These are phyloP conservation scores for Brachylomia viminalis DNA, from an alignment of 2,888 invertebrate genomes.

Conservation along the genomic window DNA sequence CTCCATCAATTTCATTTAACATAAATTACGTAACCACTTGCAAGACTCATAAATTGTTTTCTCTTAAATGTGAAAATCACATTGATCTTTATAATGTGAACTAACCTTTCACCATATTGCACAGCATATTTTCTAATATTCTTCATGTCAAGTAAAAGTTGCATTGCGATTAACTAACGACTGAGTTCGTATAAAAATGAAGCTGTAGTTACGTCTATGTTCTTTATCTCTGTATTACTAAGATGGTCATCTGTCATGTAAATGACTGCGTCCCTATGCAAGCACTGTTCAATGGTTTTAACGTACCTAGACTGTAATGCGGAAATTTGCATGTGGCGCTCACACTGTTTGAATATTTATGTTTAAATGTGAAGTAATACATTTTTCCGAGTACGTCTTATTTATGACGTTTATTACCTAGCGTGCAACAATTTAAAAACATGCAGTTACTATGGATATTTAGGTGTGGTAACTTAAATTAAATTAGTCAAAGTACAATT, in stretches of 20 bases:
- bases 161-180: constrained; percentile 50
- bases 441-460: neutral
- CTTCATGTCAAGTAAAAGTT: constrained; percentile 61
- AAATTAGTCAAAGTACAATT: neutral
- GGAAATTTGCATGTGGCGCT: constrained; percentile 52
- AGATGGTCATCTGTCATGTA: constrained; percentile 55
- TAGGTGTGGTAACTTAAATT: neutral
- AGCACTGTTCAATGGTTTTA: constrained; percentile 34
- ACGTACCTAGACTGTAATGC: constrained; percentile 45
- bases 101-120: constrained; percentile 66
- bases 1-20: constrained; percentile 16
- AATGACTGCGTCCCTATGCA: constrained; percentile 36
- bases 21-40: constrained; percentile 47
- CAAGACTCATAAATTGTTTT: constrained; percentile 43
- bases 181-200: constrained; percentile 45
- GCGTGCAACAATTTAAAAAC: neutral
- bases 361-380: constrained; percentile 25
- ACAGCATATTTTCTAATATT: constrained; percentile 45
- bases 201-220: constrained; percentile 48
- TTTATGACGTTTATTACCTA: constrained; percentile 20
- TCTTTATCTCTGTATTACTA: constrained; percentile 34
- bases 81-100: constrained; percentile 49
- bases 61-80: constrained; percentile 45
- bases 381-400: constrained; percentile 4
- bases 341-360: constrained; percentile 55